These are phyloP conservation scores for Molossus alvarezi DNA, from an alignment of 2,797 vertebrate genomes.

Conservation along the genomic window DNA sequence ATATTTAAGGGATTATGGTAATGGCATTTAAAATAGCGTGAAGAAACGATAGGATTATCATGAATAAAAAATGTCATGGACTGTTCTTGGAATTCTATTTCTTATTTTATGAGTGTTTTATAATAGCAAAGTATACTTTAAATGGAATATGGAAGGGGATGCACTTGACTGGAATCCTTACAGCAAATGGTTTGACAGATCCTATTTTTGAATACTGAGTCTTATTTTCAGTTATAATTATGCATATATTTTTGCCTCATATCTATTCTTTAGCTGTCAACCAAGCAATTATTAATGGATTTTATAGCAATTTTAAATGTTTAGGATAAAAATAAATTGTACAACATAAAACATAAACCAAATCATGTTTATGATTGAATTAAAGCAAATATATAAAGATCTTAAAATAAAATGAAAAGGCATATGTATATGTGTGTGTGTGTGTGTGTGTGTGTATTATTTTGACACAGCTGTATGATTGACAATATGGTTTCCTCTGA, in stretches of 20 bases:
- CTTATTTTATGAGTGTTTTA: slow-evolving; percentile 70
- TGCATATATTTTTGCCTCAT: slow-evolving; percentile 28
- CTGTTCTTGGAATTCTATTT: slow-evolving; percentile 73
- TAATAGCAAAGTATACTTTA: slow-evolving; percentile 67
- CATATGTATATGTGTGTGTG: too few relatives aligned
- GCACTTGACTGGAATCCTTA: slow-evolving; percentile 43
- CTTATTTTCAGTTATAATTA: slow-evolving; percentile 59
- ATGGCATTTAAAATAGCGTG: slow-evolving; percentile 77
- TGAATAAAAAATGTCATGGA: slow-evolving; percentile 80
- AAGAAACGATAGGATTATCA: slow-evolving; percentile 81
- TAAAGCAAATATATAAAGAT: slow-evolving; percentile 3
- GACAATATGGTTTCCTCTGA: not conserved
- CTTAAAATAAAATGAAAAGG: not conserved
- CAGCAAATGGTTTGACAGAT: slow-evolving; percentile 52
- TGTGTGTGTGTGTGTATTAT: not conserved
- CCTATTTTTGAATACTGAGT: slow-evolving; percentile 13
- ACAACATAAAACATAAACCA: not conserved
- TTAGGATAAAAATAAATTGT: slow-evolving; percentile 38
- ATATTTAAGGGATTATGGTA: slow-evolving; percentile 82
- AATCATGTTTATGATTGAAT: slow-evolving; percentile 1
- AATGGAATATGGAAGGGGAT: slow-evolving; percentile 36
- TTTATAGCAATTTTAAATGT: slow-evolving; percentile 34
- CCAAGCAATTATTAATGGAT: not conserved
- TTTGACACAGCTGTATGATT: not conserved
- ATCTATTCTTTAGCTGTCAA: slow-evolving; percentile 20